phyloP scores from a whole-genome alignment of 2,888 invertebrate genomes.

The Drosophila picticornis region DNA sequence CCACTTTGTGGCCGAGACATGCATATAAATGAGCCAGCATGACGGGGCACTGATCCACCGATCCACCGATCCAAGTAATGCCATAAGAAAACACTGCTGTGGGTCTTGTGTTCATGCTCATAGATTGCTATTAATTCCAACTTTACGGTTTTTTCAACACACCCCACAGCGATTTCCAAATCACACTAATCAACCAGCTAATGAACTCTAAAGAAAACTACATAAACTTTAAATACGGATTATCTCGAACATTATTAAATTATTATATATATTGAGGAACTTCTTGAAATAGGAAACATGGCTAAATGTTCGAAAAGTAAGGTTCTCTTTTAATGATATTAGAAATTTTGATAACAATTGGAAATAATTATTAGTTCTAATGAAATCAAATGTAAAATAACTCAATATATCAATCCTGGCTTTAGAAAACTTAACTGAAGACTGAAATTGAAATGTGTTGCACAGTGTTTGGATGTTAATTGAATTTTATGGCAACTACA shows the following conservation, averaged over 20 bases:
- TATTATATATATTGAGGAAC: background rate
- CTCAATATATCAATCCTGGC: background rate
- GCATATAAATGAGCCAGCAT: constrained; percentile 55
- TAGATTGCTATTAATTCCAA: constrained; percentile 42
- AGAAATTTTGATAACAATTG: background rate
- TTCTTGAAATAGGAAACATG: background rate
- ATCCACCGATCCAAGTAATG: background rate
- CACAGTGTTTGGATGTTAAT: constrained; percentile 54
- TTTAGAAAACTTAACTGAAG: background rate
- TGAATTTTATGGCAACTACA: constrained; percentile 52
- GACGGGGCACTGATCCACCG: constrained; percentile 34
- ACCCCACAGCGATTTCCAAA: constrained; percentile 12
- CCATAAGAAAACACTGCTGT: constrained; percentile 5
- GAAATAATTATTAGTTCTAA: background rate
- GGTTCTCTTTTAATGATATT: background rate
- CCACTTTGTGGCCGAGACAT: constrained; percentile 30
- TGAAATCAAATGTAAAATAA: background rate
- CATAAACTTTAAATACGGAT: background rate
- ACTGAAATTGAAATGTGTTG: constrained; percentile 38
- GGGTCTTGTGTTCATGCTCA: constrained; percentile 19
- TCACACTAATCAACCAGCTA: constrained; percentile 19
- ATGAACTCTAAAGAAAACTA: background rate
- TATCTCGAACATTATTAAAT: background rate
- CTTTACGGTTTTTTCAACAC: constrained; percentile 27
- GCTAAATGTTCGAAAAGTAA: background rate